Base-by-base conservation (phyloP, 2,113 vertebrate species). In the Scopus umbretta region DNA sequence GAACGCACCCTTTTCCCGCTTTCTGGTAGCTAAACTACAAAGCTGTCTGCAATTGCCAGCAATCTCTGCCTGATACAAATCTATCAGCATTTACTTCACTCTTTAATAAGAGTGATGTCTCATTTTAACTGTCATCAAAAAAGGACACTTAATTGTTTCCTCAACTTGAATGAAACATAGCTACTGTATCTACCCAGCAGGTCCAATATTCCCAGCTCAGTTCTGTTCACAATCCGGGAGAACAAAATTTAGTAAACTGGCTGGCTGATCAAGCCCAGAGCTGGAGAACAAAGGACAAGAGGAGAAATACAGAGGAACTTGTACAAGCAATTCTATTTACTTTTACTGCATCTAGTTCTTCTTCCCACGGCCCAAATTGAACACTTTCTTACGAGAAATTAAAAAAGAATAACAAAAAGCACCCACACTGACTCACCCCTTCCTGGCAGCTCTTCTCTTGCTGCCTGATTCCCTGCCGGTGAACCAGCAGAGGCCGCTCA, bases 401-500 rank as follows among this genome's bases (percentile, higher is more conserved):
- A 3, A 15, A 14, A 14, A 56, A 30, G 0, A 49, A 6, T 4
- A 36, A 30, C 2, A 22, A 52, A 21, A 32, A 63, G 30, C 13
- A 7, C 9, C 47, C 25, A 1, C 4, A 30, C n/a, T 8, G 34
- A 3, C 7, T 40, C 17, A 23, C 19, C 32, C 32, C 29, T 7
- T 10, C 4, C 81, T 3, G 45, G 73, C 55, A 58, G 79, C n/a
- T 45, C 16, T 65, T 16, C 67, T 42, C 70, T 47, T 2, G 79
- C 92, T 23, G 55, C 38, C 73, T 18, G 1, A 40, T n/a, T 20
- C 13, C 72, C 49, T 21, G 42, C 43, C n/a, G 6, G 47, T 0
- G 80, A 47, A 47, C 95, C 95, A 66, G 94, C 0, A 96, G 96
- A 85, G 94, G 96, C 90, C 96, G 94, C 96, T 16, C 25, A 5